These are phyloP conservation scores for Ennomos erosarius DNA, from an alignment of 2,888 invertebrate genomes.

Conservation along the genomic window DNA sequence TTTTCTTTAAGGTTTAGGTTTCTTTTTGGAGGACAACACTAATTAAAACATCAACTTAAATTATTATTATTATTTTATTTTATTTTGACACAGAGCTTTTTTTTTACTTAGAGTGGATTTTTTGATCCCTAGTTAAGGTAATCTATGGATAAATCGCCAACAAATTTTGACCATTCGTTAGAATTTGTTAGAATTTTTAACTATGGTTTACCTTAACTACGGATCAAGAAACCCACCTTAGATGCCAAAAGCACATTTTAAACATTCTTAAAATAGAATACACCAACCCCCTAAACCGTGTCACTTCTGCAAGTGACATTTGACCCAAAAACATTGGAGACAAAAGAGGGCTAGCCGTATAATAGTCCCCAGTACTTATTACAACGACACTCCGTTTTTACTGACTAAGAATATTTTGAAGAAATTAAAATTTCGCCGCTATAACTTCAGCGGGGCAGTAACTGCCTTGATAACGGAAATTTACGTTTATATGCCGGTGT, in stretches of 20 bases:
- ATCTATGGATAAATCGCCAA: no score
- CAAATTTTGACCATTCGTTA: no score
- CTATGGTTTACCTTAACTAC: no score
- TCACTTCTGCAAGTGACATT: constrained; percentile 26
- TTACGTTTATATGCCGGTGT: constrained; percentile 41
- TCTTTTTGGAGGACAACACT: no score
- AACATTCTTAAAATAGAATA: constrained; percentile 14
- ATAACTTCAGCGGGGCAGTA: constrained; percentile 33
- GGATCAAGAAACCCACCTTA: no score
- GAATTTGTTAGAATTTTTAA: no score
- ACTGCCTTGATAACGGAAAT: constrained; percentile 42
- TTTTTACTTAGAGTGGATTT: no score
- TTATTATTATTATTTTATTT: background rate
- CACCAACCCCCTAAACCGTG: constrained; percentile 11
- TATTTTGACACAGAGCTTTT: no score
- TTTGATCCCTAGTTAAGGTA: no score
- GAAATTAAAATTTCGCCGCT: constrained; percentile 42
- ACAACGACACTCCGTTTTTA: constrained; percentile 34
- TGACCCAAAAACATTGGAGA: constrained; percentile 27
- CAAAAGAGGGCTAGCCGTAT: constrained; percentile 17
- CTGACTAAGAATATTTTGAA: constrained; percentile 41
- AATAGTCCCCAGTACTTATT: constrained; percentile 17
- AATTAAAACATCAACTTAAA: background rate
- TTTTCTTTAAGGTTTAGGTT: no score
- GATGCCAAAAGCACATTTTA: constrained; percentile 9